phyloP scores from a whole-genome alignment of 2,797 vertebrate genomes.

The Manis pentadactyla region DNA sequence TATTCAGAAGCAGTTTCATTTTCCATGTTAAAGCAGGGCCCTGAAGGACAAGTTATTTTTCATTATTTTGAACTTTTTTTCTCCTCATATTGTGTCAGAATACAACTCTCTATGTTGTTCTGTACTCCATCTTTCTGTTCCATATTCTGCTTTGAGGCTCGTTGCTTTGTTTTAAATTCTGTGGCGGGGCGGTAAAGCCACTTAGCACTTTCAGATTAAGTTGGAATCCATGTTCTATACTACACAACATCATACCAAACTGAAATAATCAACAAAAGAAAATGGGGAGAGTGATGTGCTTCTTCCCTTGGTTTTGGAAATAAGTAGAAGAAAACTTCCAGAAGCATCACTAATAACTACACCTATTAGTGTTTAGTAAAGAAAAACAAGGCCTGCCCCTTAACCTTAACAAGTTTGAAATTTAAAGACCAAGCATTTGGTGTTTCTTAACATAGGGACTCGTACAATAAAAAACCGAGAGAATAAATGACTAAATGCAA shows the following conservation, averaged over 20 bases:
- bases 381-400: not conserved
- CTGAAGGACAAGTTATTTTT: not conserved
- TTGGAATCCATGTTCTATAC: not conserved
- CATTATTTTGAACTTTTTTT: slow-evolving; percentile 7
- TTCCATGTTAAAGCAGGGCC: not conserved
- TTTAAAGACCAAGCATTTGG: slow-evolving; percentile 20
- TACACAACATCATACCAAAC: not conserved
- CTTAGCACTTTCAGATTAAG: not conserved
- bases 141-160: not conserved
- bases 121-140: not conserved
- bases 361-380: not conserved
- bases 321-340: not conserved
- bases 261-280: not conserved
- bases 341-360: not conserved
- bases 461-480: not conserved
- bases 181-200: not conserved
- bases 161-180: not conserved
- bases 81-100: not conserved
- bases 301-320: not conserved
- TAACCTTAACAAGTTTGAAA: not conserved
- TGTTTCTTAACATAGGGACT: not conserved
- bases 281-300: not conserved
- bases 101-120: not conserved
- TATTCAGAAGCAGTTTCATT: not conserved
- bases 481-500: not conserved